Evolutionary conservation across 53 echinoderm and acorn worm genomes (phyloP), one percentile per base, ranked within the genome.

Genomic region (Antedon mediterranea): DNA sequence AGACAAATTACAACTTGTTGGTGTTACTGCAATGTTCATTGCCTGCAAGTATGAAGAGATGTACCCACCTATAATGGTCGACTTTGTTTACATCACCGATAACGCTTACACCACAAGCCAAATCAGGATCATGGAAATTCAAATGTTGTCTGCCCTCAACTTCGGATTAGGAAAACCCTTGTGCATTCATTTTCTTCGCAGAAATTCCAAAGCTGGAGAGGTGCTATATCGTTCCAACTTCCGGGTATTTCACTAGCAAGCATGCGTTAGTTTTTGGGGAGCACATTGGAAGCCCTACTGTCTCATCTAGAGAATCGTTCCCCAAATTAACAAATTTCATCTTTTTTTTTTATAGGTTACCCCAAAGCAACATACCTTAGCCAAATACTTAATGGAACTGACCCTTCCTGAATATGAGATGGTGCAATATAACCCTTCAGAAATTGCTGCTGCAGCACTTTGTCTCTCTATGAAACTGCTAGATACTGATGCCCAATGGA

Each of bases 11-110:
- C 95, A 94, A 72, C 75, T 94, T 32, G 91, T 94, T 15, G 95
- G 95, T 78, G 95, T 94, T 14, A 94, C 95, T 0, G 79, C 91
- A 15, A 94, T 94, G 95, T 86, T 94, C 72, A 82, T 94, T 79
- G 95, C 95, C 71, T 83, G 89, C 79, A 94, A 94, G 43, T 94
- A 91, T 41, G 95, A 94, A 74, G 95, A 94, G 82, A 94, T 94
- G 95, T 94, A 94, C 85, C 91, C 95, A 13, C 95, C 91, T 57
- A 89, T 89, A 79, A 91, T 91, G 75, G 87, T 83, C 28, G 91
- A 91, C 81, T 94, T 94, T 87, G 91, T 91, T 13, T 91, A 91
- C 86, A 91, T 91, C 84, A 91, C 91, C 0, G 91, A 94, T 81
- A 89, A 89, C 32, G 95, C 95, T 31, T 94, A 94, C 91, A 94